Percentiles rank a stretch among this genome's conserved stretches.
Evolutionary conservation across 2,113 vertebrate genomes (phyloP).

Genomic region (Ceyx cyanopectus): DNA sequence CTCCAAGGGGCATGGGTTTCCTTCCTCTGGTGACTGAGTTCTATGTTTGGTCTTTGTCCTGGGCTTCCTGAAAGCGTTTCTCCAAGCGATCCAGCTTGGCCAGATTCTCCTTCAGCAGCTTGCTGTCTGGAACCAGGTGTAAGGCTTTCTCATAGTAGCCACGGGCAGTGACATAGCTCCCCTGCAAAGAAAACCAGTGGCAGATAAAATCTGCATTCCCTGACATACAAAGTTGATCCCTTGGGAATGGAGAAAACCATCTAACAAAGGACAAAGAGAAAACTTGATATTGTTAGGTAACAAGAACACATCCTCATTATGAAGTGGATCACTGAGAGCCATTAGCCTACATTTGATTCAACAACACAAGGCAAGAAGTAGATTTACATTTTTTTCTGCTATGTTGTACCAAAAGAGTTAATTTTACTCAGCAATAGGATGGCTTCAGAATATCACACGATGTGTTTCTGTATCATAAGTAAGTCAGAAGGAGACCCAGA

Average conservation of each 20-base stretch:
- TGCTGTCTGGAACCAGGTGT: conserved; percentile 89
- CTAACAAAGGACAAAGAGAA: not conserved
- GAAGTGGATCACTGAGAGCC: not conserved
- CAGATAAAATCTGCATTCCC: not conserved
- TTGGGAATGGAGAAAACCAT: rapidly evolving
- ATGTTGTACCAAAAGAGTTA: not conserved
- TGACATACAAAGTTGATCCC: not conserved
- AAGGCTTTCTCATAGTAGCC: conserved; percentile 91
- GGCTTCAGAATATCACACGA: not conserved
- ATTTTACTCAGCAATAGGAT: not conserved
- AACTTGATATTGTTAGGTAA: not conserved
- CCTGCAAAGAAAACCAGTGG: conserved; percentile 75
- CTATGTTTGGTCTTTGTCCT: conserved; percentile 69
- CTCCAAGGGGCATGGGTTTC: not conserved
- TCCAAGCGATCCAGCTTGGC: conserved; percentile 94
- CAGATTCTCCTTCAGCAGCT: conserved; percentile 93
- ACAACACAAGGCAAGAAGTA: not conserved
- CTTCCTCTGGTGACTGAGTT: not conserved
- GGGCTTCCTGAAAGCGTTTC: conserved; percentile 81
- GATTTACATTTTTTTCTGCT: not conserved
- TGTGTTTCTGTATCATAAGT: not conserved
- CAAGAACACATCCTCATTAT: not conserved
- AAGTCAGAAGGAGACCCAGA: not conserved
- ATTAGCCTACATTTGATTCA: not conserved
- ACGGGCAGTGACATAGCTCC: conserved; percentile 90